These are phyloP conservation scores for Callyntrura sp. DNA, from an alignment of 2,888 invertebrate genomes.

Conservation along the genomic window DNA sequence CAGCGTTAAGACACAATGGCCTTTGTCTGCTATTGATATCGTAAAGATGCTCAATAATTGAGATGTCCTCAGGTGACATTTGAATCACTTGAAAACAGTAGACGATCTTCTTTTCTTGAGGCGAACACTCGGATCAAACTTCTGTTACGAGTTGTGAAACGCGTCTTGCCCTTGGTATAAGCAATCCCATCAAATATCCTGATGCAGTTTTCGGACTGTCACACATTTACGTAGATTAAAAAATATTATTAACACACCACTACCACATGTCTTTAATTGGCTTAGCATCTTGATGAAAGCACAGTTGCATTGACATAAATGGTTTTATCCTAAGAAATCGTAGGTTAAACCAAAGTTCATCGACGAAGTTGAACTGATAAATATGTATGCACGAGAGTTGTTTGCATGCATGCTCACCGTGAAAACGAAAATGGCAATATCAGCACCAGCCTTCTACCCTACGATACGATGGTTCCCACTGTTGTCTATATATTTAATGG, in stretches of 20 bases:
- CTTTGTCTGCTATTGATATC: conserved; percentile 38
- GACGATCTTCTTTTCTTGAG: not conserved
- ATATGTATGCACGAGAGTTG: no score
- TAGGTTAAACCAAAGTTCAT: no score
- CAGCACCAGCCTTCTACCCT: no score
- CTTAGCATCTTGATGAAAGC: no score
- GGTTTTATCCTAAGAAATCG: no score
- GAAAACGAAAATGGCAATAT: no score
- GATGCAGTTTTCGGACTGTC: not conserved
- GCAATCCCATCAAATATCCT: not conserved
- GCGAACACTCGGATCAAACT: not conserved
- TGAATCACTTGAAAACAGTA: not conserved
- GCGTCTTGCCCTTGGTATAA: not conserved
- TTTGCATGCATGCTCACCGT: no score
- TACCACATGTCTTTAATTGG: no score
- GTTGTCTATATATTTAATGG: no score
- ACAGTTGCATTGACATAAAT: no score
- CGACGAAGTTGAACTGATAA: no score
- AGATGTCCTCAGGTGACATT: conserved; percentile 18
- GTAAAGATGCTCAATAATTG: conserved; percentile 50
- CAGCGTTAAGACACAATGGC: conserved; percentile 30
- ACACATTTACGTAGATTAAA: not conserved
- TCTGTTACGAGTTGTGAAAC: conserved; percentile 2
- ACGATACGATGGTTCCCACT: no score
- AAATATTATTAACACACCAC: not conserved